phyloP scores from a whole-genome alignment of 1,140 invertebrate species.

The Drosophila rhopaloa region DNA sequence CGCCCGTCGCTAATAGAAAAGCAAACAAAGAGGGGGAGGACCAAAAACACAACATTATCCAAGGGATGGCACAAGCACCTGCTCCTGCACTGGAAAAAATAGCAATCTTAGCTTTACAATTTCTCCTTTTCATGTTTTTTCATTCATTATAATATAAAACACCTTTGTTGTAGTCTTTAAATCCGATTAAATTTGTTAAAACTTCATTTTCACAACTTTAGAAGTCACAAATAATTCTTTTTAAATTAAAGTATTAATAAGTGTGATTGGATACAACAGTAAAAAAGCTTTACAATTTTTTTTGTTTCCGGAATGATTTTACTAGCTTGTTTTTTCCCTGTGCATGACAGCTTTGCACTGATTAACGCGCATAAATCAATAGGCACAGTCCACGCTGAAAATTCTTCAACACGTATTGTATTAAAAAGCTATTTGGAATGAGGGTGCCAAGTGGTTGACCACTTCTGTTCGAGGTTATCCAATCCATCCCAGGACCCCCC shows the following conservation, averaged over 20 bases:
- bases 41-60: not conserved
- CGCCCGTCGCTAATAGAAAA: slow-evolving; percentile 61
- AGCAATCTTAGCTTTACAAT: not conserved
- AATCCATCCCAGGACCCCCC: slow-evolving; percentile 1
- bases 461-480: slow-evolving; percentile 40
- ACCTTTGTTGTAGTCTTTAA: not conserved
- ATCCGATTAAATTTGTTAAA: not conserved
- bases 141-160: not conserved
- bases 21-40: slow-evolving; percentile 48
- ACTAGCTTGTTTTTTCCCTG: not conserved
- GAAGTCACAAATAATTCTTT: no score
- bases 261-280: no score
- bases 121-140: no score
- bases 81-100: slow-evolving; percentile 33
- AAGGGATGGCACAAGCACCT: slow-evolving; percentile 52
- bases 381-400: slow-evolving; percentile 14
- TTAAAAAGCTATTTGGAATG: slow-evolving; percentile 52
- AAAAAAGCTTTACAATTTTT: no score
- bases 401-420: slow-evolving; percentile 44
- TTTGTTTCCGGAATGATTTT: no score
- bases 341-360: slow-evolving; percentile 12
- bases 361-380: slow-evolving; percentile 59
- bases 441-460: slow-evolving; percentile 60
- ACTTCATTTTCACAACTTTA: not conserved
- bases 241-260: no score